These are phyloP conservation scores for Tubulanus polymorphus DNA, from an alignment of 2,888 invertebrate genomes.

Conservation along the genomic window DNA sequence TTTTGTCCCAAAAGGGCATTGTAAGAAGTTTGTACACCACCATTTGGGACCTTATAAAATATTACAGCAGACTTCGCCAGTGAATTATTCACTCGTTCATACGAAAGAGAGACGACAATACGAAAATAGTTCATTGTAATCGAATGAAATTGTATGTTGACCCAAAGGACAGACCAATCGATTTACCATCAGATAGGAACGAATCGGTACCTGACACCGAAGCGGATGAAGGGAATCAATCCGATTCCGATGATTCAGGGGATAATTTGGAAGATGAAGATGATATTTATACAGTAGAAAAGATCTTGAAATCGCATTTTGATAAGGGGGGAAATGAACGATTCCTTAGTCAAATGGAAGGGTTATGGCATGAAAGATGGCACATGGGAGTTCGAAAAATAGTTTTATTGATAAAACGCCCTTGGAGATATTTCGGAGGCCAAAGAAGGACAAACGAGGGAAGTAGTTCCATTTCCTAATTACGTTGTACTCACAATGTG, in stretches of 20 bases:
- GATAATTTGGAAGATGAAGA: neutral
- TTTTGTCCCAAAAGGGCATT: neutral
- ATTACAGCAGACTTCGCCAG: neutral
- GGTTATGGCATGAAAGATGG: neutral
- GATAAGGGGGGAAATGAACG: neutral
- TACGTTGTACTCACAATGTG: neutral
- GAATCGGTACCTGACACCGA: no score
- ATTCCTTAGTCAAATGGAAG: neutral
- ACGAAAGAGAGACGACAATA: neutral
- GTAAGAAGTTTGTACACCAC: neutral
- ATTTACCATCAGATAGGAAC: no score
- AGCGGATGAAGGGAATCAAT: no score
- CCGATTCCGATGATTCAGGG: no score
- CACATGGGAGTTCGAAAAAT: neutral
- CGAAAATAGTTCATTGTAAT: neutral
- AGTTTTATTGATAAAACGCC: neutral
- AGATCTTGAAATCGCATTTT: neutral
- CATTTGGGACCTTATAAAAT: neutral
- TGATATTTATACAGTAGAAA: neutral
- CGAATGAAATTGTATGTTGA: no score
- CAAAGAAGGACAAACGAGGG: no score
- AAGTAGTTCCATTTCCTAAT: no score
- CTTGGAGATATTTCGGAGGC: no score
- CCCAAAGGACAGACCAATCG: no score
- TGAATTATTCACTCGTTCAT: neutral